These are phyloP conservation scores for Dromas ardeola DNA, from an alignment of 2,113 vertebrate genomes.

Conservation along the genomic window DNA sequence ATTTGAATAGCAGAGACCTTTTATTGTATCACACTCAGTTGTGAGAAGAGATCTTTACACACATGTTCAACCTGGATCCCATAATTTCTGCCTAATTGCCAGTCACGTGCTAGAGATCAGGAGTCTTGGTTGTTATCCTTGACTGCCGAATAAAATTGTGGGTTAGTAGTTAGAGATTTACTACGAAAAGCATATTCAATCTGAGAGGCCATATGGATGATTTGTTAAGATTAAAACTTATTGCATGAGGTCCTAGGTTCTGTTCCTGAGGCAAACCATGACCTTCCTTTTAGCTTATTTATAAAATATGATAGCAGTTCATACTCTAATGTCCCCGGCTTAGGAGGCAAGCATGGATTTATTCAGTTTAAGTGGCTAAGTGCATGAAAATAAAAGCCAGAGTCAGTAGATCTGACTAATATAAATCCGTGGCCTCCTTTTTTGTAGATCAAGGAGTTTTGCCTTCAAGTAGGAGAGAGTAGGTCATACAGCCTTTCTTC, in stretches of 20 bases:
- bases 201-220: neutral
- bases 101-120: neutral
- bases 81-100: neutral
- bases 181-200: neutral
- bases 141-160: neutral
- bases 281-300: slow-evolving; percentile 15
- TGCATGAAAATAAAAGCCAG: slow-evolving; percentile 22
- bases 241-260: neutral
- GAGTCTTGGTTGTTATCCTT: neutral
- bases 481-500: neutral
- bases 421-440: neutral
- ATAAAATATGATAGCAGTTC: slow-evolving; percentile 32
- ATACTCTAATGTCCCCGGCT: neutral
- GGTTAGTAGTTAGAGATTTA: neutral
- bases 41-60: neutral
- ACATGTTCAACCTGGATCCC: neutral
- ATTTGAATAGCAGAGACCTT: neutral
- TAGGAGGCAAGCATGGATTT: slow-evolving; percentile 17
- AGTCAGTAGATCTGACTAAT: neutral
- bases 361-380: slow-evolving; percentile 18
- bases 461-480: neutral
- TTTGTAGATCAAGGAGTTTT: neutral
- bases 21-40: neutral
- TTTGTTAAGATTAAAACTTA: slow-evolving; percentile 39
- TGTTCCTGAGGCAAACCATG: slow-evolving; percentile 1